Percentiles rank a stretch among this genome's conserved stretches.
phyloP scores from a whole-genome alignment of 2,888 invertebrate genomes.

The Trachelus stipa region DNA sequence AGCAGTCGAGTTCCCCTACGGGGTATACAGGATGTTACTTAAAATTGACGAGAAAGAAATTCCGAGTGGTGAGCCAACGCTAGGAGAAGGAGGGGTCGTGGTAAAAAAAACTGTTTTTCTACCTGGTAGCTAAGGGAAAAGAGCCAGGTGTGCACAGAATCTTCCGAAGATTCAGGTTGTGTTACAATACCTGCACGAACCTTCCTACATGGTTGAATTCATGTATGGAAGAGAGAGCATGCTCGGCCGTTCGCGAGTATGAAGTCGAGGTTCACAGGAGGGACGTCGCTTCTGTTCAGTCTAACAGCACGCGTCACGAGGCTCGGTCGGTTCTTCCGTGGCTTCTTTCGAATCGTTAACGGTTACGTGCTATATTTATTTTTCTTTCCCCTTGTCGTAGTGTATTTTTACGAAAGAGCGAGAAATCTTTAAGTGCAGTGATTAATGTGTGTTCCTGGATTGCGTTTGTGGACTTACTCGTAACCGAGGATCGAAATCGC shows the following conservation, averaged over 20 bases:
- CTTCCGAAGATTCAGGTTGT: background rate
- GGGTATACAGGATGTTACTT: background rate
- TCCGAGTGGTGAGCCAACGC: background rate
- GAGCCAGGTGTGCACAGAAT: background rate
- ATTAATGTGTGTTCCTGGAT: background rate
- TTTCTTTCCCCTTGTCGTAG: background rate
- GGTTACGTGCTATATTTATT: slow-evolving; percentile 11
- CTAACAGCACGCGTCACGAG: slow-evolving; percentile 55
- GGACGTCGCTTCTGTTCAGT: slow-evolving; percentile 49
- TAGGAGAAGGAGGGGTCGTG: background rate
- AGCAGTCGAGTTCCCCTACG: background rate
- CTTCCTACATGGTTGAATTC: background rate
- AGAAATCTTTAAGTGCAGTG: background rate
- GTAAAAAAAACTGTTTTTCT: background rate
- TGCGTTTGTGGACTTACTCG: background rate
- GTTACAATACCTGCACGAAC: background rate
- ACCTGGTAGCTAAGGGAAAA: background rate
- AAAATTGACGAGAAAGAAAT: background rate
- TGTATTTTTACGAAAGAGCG: background rate
- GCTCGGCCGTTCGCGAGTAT: slow-evolving; percentile 38
- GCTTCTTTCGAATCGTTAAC: background rate
- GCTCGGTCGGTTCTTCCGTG: slow-evolving; percentile 37
- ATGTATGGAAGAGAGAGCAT: slow-evolving; percentile 29
- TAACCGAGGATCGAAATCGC: background rate
- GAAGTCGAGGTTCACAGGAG: slow-evolving; percentile 42